Base-by-base conservation (phyloP, 2,113 vertebrate species). In the Coreoperca whiteheadi region DNA sequence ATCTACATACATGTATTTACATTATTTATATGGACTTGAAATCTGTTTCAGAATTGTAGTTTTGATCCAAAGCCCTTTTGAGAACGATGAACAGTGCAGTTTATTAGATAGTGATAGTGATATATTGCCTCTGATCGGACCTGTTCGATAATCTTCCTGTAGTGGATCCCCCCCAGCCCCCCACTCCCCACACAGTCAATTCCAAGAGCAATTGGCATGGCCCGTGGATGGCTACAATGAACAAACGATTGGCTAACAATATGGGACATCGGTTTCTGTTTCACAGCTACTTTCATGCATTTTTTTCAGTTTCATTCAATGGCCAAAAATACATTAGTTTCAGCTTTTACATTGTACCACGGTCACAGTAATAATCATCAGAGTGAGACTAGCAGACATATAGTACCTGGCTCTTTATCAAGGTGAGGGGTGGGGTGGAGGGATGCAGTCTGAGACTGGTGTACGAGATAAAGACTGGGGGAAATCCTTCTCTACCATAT, bases 31-130 rank as follows among this genome's bases (percentile, higher is more conserved):
- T 77, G 80, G 91, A 92, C 82, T 93, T 92, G 71, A 90, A 90
- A 83, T 87, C 71, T 70, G 82, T 86, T 88, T 83, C 30, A 69
- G 67, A 89, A 89, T 74, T 88, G 67, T 66, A 83, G 82, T 89
- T 91, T 91, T 84, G 73, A 93, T 90, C 84, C 88, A 86, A 93
- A 95, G 93, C 94, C 95, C 94, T 95, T 96, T 92, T 80, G 77
- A 90, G 88, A 92, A 86, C 84, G 61, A 87, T 81, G 84, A 93
- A 87, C 91, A 91, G 92, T 91, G 91, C 89, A 82, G 81, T 86
- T 84, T 72, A 67, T 87, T 86, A 79, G 83, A 90, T 87, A 76
- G 79, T 81, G 83, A 90, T 87, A 76, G 79, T 72, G 80, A 88
- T 63, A 73, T 87, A 81, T 85, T 85, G 83, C 83, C 89, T 85